A percentile compares a stretch with the other conserved stretches of the same genome.
phyloP scores from a whole-genome alignment of 2,888 invertebrate genomes.

The Myopa testacea region DNA sequence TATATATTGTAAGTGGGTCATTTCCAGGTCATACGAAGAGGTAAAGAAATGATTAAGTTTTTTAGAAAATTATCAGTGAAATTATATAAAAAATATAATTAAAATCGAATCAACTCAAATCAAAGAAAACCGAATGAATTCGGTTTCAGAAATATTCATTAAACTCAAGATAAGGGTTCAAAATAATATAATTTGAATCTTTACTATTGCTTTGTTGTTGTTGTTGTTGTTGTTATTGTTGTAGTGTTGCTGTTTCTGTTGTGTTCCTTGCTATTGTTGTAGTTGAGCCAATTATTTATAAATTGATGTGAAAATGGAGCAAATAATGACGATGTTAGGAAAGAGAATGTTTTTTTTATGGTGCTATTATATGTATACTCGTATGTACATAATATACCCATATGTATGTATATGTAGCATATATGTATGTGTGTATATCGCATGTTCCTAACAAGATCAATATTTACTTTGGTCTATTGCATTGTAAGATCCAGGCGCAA shows the following conservation, averaged over 20 bases:
- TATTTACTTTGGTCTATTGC: constrained; percentile 68
- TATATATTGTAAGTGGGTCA: constrained; percentile 16
- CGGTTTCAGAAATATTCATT: background rate
- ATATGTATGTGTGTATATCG: constrained; percentile 53
- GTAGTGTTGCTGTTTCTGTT: constrained; percentile 6
- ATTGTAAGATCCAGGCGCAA: constrained; percentile 26
- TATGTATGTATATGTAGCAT: constrained; percentile 66
- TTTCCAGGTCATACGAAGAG: constrained; percentile 11
- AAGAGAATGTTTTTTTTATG: constrained; percentile 4
- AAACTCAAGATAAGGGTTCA: background rate
- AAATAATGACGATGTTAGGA: constrained; percentile 61
- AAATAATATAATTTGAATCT: background rate
- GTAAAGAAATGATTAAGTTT: background rate
- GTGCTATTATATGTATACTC: background rate
- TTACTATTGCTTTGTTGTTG: constrained; percentile 28
- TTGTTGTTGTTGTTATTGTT: background rate
- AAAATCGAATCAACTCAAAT: constrained; percentile 3
- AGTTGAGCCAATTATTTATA: constrained; percentile 49
- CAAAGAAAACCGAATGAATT: background rate
- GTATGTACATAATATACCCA: constrained; percentile 22
- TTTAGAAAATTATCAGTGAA: too few species aligned
- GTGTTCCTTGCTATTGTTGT: background rate
- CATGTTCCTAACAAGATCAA: constrained; percentile 54
- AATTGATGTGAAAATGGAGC: constrained; percentile 59
- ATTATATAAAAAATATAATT: background rate